Evolutionary conservation across 2,888 invertebrate species (phyloP).

Genomic region (Cylloceria caligata): DNA sequence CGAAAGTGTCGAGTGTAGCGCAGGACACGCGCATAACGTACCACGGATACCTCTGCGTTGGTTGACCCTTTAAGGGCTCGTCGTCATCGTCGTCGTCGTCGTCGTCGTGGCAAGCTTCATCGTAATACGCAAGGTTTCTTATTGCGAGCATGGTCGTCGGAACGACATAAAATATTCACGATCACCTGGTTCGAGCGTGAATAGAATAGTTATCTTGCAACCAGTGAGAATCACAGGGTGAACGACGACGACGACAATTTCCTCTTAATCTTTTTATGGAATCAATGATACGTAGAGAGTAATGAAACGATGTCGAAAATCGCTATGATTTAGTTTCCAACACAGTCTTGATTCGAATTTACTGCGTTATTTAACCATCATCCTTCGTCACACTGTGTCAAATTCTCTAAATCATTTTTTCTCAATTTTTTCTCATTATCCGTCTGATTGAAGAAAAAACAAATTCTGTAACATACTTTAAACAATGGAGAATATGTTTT

Average conservation of each 20-base stretch:
- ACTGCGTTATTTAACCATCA: too few species aligned
- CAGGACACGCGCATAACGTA: conserved; percentile 6
- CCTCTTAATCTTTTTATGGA: conserved; percentile 10
- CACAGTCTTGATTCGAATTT: not conserved
- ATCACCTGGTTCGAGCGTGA: conserved; percentile 44
- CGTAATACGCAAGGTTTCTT: conserved; percentile 22
- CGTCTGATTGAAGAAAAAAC: too few species aligned
- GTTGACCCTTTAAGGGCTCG: conserved; percentile 59
- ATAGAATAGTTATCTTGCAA: conserved; percentile 18
- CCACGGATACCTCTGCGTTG: conserved; percentile 5
- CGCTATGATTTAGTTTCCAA: not conserved
- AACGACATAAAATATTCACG: conserved; percentile 56
- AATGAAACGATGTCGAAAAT: not conserved
- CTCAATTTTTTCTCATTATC: too few species aligned
- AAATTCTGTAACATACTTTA: too few species aligned
- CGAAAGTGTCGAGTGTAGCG: not conserved
- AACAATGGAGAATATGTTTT: too few species aligned
- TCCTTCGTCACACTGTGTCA: too few species aligned
- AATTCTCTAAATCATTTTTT: too few species aligned
- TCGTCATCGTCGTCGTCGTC: conserved; percentile 19
- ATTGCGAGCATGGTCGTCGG: conserved; percentile 32
- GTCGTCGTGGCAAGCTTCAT: conserved; percentile 22
- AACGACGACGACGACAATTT: conserved; percentile 8
- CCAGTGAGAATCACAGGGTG: not conserved
- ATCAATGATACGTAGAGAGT: conserved; percentile 1